Base-by-base conservation (phyloP, 2,888 invertebrate genomes). In the Bugula neritina region DNA sequence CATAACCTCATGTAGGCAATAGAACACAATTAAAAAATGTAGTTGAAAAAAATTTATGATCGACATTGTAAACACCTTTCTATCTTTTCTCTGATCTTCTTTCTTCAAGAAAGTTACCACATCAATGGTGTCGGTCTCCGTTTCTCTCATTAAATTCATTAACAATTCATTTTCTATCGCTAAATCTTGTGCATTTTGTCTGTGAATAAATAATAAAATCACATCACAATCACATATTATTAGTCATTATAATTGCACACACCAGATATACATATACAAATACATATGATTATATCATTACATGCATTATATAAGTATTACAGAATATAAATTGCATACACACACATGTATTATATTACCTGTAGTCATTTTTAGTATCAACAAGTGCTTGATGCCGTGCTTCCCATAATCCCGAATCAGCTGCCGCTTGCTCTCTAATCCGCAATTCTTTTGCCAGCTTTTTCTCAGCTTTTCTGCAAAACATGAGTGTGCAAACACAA, bases 81-180 rank as follows among this genome's bases (percentile, higher is more conserved):
- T 74, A 73, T 84, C 83, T 75, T 84, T 84, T 35, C 82, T 80
- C 70, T 77, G 77, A 75, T 84, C 83, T 73, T 83, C 80, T 74
- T 81, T 80, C 73, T 83, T 83, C 29, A 84, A 77, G 74, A 78
- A 81, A 5, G 81, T 81, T 71, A 84, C 80, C 34, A 84, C 83
- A 76, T 84, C 84, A 63, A 84, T 82, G 1, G 84, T 83, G 74
- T 84, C 84, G 71, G 80, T 78, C 75, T 84, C 84, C 3, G 81
- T 82, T 73, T 82, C 79, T 55, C 80, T 73, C 79, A 84, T 81
- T 75, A 80, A 79, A 71, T 77, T 79, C 73, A 80, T 79, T 2
- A 84, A 79, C 17, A 77, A 77, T 72, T 83, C 82, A 78, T 84
- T 84, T 72, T 83, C 82, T 58, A 80, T 72, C 74, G 82, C 77